phyloP scores from a whole-genome alignment of 2,888 invertebrate species.

The Beris morrisii region DNA sequence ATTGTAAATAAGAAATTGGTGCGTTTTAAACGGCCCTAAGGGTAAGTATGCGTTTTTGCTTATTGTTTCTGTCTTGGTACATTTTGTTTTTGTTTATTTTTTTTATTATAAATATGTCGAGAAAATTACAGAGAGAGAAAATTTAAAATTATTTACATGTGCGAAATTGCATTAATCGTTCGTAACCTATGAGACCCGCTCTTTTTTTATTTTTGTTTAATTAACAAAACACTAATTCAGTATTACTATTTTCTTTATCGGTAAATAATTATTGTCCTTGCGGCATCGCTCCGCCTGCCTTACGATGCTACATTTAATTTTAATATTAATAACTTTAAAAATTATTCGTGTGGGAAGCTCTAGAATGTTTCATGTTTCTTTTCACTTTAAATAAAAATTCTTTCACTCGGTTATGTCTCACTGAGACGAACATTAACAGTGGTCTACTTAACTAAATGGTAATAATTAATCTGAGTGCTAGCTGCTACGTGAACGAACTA shows the following conservation, averaged over 20 bases:
- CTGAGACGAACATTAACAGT: constrained; percentile 23
- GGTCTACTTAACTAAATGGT: constrained; percentile 21
- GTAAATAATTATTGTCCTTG: no score
- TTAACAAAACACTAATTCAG: no score
- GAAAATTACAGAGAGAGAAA: neutral
- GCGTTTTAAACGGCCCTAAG: constrained; percentile 17
- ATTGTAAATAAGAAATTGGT: constrained; percentile 4
- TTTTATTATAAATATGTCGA: no score
- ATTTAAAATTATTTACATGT: constrained; percentile 18
- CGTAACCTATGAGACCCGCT: constrained; percentile 22
- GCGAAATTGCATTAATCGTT: neutral
- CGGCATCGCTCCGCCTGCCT: no score
- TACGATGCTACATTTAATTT: no score
- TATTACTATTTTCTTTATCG: neutral
- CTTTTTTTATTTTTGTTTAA: neutral
- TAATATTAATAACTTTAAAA: no score
- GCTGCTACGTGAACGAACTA: no score
- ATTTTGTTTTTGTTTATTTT: neutral
- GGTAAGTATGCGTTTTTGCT: constrained; percentile 10
- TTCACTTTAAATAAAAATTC: neutral
- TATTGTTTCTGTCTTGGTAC: neutral
- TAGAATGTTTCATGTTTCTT: neutral
- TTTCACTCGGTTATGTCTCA: constrained; percentile 23
- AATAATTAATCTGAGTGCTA: neutral
- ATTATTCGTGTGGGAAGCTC: constrained; percentile 22